phyloP scores from a whole-genome alignment of 2,797 vertebrate species.

The Avahi laniger region DNA sequence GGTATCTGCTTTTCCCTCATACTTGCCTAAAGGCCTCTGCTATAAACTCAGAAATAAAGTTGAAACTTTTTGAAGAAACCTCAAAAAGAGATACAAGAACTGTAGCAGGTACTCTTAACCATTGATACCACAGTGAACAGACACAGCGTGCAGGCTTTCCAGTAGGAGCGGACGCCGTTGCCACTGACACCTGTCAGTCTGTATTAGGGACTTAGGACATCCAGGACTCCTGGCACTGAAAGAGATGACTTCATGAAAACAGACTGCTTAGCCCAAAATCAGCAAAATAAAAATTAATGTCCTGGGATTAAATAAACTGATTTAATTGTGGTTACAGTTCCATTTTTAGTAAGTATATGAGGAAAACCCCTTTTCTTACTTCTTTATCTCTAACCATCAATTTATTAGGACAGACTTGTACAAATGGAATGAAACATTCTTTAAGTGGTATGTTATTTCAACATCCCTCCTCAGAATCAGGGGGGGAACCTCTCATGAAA shows the following conservation, averaged over 20 bases:
- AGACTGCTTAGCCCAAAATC: background rate
- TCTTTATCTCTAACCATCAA: slow-evolving; percentile 6
- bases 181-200: background rate
- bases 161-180: rapidly evolving
- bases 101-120: background rate
- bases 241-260: background rate
- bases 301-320: background rate
- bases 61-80: background rate
- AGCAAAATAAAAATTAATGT: slow-evolving; percentile 7
- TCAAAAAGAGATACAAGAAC: background rate
- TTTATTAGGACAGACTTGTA: background rate
- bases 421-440: background rate
- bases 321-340: background rate
- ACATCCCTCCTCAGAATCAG: background rate
- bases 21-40: background rate
- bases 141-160: background rate
- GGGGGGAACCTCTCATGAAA: background rate
- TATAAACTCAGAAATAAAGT: slow-evolving; percentile 16
- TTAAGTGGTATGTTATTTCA: background rate
- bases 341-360: background rate
- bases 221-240: background rate
- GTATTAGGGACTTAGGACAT: background rate
- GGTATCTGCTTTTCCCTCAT: background rate
- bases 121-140: rapidly evolving
- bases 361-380: background rate